phyloP scores from a whole-genome alignment of 2,797 vertebrate genomes.

The Centropyge bicolor region DNA sequence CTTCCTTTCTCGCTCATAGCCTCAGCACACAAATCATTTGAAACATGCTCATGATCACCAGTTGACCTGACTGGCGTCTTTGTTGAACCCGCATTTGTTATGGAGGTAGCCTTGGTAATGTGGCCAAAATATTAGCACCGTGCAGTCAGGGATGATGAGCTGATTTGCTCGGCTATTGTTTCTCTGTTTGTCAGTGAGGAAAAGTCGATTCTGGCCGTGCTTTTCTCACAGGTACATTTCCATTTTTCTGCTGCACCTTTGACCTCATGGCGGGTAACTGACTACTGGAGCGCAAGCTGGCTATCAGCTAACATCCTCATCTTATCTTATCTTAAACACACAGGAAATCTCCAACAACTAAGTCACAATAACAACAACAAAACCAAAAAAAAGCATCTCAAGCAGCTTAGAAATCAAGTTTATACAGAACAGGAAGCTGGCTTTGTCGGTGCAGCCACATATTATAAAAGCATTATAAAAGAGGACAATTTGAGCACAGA shows the following conservation, averaged over 20 bases:
- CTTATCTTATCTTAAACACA: no score
- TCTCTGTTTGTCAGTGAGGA: background rate
- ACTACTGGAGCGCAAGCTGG: background rate
- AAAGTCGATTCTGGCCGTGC: background rate
- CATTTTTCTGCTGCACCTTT: conserved; percentile 11
- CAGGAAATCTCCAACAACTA: no score
- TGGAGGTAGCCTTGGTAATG: conserved; percentile 38
- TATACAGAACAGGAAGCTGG: background rate
- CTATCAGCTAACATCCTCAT: background rate
- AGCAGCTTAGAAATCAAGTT: background rate
- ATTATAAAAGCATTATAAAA: background rate
- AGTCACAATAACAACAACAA: conserved; percentile 1
- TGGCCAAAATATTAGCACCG: conserved; percentile 34
- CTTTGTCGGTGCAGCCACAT: background rate
- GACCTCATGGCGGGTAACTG: background rate
- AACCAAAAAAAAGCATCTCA: background rate
- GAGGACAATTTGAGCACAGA: background rate
- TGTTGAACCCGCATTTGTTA: conserved; percentile 39
- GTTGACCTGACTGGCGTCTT: conserved; percentile 59
- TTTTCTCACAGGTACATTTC: background rate
- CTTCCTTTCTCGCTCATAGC: conserved; percentile 8
- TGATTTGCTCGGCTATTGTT: conserved; percentile 12
- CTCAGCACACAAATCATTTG: conserved; percentile 32
- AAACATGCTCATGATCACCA: conserved; percentile 53
- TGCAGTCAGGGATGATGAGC: background rate